These are phyloP conservation scores for Panagrolaimus sp. DNA, from an alignment of 1,140 invertebrate genomes.

Conservation along the genomic window DNA sequence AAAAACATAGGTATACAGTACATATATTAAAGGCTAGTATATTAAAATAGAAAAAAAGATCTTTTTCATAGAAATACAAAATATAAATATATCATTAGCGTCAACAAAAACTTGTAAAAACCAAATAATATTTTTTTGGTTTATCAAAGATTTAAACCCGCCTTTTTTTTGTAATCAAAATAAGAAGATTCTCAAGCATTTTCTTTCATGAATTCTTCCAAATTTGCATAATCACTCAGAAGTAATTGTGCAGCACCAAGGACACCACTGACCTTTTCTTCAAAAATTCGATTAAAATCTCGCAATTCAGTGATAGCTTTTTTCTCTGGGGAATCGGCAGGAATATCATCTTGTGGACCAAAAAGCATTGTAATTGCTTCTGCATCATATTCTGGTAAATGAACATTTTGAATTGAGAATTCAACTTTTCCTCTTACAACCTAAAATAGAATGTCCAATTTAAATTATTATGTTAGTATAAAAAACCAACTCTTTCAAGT, in stretches of 20 bases:
- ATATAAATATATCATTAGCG: too few species aligned
- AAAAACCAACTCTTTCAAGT: neutral
- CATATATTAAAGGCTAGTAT: too few species aligned
- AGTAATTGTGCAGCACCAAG: conserved; percentile 32
- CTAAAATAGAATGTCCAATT: neutral
- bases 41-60: too few species aligned
- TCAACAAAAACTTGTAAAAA: too few species aligned
- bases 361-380: conserved; percentile 28
- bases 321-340: neutral
- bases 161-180: neutral
- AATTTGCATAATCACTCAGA: conserved; percentile 30
- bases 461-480: conserved; percentile 7
- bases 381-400: conserved; percentile 27
- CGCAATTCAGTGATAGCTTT: conserved; percentile 10
- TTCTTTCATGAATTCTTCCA: conserved; percentile 9
- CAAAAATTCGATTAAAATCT: conserved; percentile 26
- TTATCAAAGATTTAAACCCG: too few species aligned
- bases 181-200: neutral
- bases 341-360: conserved; percentile 12
- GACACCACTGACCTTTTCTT: conserved; percentile 29
- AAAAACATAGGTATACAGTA: too few species aligned
- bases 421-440: conserved; percentile 21
- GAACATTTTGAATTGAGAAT: conserved; percentile 27
- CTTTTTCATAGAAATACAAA: too few species aligned
- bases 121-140: too few species aligned